Evolutionary conservation across 1,140 invertebrate species (phyloP).

Genomic region (Dendroctonus valens): DNA sequence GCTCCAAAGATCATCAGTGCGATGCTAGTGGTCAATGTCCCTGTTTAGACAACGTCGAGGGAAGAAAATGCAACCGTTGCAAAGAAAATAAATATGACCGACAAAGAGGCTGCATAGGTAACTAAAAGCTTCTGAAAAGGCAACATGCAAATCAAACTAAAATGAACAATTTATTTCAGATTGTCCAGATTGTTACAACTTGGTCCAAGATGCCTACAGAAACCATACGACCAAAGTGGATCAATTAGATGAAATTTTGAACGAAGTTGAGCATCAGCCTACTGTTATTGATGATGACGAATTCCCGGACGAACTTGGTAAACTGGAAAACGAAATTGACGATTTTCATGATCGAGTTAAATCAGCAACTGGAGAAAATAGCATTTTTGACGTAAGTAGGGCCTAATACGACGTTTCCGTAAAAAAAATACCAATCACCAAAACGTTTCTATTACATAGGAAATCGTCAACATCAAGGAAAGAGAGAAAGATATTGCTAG

Average conservation of each 20-base stretch:
- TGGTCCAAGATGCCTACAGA: conserved; percentile 85
- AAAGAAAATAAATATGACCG: conserved; percentile 90
- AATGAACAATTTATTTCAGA: conserved; percentile 54
- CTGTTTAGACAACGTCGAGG: conserved; percentile 89
- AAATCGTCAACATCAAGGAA: conserved; percentile 59
- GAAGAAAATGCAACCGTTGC: conserved; percentile 83
- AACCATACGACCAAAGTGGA: conserved; percentile 70
- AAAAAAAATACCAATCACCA: too few species aligned
- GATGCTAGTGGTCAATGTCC: conserved; percentile 81
- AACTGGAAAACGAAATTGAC: conserved; percentile 71
- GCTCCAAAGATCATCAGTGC: conserved; percentile 82
- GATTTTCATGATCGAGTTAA: conserved; percentile 47
- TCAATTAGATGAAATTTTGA: conserved; percentile 55
- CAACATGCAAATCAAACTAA: too few species aligned
- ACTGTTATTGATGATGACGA: conserved; percentile 70
- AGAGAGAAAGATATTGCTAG: conserved; percentile 57
- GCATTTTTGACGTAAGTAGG: conserved; percentile 20
- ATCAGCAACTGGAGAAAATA: conserved; percentile 49
- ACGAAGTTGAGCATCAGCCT: conserved; percentile 47
- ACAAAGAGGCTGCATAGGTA: conserved; percentile 68
- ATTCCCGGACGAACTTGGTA: conserved; percentile 69
- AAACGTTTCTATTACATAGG: conserved; percentile 50
- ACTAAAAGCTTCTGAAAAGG: not conserved
- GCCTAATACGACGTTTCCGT: too few species aligned
- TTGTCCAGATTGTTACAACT: conserved; percentile 90